These are phyloP conservation scores for Macrosiphum euphorbiae DNA, from an alignment of 2,888 invertebrate species.

Conservation along the genomic window DNA sequence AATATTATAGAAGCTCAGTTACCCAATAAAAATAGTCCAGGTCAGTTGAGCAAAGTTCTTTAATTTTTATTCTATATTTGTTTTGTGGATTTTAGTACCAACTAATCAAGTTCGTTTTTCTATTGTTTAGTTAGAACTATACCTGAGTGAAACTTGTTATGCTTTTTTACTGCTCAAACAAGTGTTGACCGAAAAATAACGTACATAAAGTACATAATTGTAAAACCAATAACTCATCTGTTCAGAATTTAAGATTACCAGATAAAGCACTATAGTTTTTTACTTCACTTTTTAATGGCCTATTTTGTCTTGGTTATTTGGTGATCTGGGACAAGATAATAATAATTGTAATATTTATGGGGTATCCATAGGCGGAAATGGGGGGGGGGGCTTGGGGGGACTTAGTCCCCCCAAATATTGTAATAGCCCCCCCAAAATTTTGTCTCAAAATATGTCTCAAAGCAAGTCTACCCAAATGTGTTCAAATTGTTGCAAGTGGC, in stretches of 20 bases:
- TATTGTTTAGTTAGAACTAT: not conserved
- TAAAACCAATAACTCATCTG: not conserved
- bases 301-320: not conserved
- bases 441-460: too few relatives aligned
- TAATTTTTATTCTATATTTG: not conserved
- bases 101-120: not conserved
- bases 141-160: not conserved
- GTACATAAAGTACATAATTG: not conserved
- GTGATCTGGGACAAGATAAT: too few relatives aligned
- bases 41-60: not conserved
- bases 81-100: not conserved
- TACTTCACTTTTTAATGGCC: not conserved
- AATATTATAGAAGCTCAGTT: not conserved
- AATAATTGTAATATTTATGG: too few relatives aligned
- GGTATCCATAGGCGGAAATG: too few relatives aligned
- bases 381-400: too few relatives aligned
- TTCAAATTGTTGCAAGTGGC: too few relatives aligned
- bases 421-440: too few relatives aligned
- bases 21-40: not conserved
- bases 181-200: not conserved
- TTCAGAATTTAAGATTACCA: not conserved
- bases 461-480: too few relatives aligned
- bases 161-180: not conserved
- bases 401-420: too few relatives aligned
- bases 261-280: not conserved